Conservation (phyloP, 2,797 vertebrate species). For the Phoxinus dragarum region DNA sequence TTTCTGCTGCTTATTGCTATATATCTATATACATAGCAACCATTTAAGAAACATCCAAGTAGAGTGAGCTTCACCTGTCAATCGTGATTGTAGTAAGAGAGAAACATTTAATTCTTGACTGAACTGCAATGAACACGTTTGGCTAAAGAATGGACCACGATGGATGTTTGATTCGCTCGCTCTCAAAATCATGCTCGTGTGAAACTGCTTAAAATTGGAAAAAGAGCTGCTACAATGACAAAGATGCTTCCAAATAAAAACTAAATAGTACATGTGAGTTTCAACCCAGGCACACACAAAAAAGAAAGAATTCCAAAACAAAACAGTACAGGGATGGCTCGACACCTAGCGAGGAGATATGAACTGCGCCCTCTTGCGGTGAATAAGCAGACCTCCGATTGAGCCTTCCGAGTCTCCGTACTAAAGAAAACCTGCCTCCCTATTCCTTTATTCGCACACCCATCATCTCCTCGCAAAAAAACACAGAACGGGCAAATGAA, state of each 20-base stretch:
- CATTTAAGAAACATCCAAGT: background rate
- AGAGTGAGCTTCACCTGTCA: background rate
- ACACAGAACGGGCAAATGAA: constrained; percentile 64
- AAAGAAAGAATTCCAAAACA: background rate
- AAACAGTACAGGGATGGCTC: background rate
- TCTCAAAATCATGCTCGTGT: background rate
- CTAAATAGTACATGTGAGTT: background rate
- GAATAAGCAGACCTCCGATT: constrained; percentile 50
- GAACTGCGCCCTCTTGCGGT: constrained; percentile 45
- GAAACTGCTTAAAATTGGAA: background rate
- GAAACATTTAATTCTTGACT: background rate
- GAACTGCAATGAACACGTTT: background rate
- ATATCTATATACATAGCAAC: background rate
- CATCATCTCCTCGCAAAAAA: constrained; percentile 60
- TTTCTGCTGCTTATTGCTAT: background rate
- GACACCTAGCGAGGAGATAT: no score
- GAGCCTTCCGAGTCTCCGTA: constrained; percentile 77
- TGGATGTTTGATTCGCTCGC: background rate
- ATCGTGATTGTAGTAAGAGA: background rate
- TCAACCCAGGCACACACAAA: background rate
- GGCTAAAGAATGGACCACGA: background rate
- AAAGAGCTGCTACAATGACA: background rate
- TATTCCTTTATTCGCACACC: constrained; percentile 68
- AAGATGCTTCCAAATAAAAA: background rate
- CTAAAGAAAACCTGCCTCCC: constrained; percentile 71